phyloP scores from a whole-genome alignment of 2,888 invertebrate species.

The Eupithecia exiguata region DNA sequence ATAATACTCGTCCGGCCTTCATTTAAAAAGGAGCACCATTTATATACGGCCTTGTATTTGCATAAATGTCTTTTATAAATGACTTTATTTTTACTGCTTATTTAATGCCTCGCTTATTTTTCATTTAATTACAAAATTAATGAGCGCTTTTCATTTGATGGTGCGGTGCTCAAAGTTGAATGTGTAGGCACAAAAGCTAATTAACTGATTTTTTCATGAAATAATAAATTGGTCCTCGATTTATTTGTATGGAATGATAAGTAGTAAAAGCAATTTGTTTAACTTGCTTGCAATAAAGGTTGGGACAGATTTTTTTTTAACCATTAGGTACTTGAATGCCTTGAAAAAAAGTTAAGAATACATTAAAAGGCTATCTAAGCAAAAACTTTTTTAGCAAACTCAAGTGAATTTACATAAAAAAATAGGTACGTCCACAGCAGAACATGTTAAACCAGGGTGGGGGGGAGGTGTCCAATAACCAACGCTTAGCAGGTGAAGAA shows the following conservation, averaged over 20 bases:
- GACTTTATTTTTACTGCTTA: conserved; percentile 32
- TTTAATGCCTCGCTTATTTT: conserved; percentile 34
- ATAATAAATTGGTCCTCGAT: neutral
- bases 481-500: too few relatives aligned
- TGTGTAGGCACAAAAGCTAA: conserved; percentile 1
- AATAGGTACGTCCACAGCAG: neutral
- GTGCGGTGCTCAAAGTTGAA: neutral
- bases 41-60: conserved; percentile 55
- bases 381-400: neutral
- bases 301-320: too few relatives aligned
- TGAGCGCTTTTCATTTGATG: conserved; percentile 18
- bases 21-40: conserved; percentile 50
- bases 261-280: neutral
- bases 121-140: conserved; percentile 37
- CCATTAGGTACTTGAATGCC: too few relatives aligned
- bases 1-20: conserved; percentile 47
- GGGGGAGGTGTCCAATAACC: too few relatives aligned
- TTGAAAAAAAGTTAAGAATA: neutral
- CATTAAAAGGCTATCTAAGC: neutral
- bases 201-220: neutral
- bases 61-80: conserved; percentile 57
- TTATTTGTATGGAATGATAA: neutral
- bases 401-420: neutral
- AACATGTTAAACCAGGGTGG: neutral
- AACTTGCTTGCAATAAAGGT: neutral